Evolutionary conservation across 2,797 vertebrate genomes (phyloP).

Genomic region (Sebastes wilsoni): DNA sequence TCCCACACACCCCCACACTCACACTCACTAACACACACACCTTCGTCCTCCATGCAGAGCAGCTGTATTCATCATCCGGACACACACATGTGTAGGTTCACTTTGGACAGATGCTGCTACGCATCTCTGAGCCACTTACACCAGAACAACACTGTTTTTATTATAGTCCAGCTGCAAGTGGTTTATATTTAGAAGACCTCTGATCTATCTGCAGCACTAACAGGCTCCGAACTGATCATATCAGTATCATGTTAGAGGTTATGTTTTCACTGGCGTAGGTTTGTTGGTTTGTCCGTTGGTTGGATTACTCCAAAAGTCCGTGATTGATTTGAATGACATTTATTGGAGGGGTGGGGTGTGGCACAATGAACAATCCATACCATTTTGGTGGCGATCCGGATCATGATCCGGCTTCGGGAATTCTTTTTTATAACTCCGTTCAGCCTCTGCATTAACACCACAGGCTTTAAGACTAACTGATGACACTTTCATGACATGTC

Average conservation of each 20-base stretch:
- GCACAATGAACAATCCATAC: too few relatives aligned
- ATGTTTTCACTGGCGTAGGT: too few relatives aligned
- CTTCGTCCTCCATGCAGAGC: neutral
- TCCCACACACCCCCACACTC: neutral
- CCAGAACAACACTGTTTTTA: neutral
- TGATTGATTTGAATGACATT: too few relatives aligned
- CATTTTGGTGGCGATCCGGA: too few relatives aligned
- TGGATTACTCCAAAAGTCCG: too few relatives aligned
- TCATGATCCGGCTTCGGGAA: too few relatives aligned
- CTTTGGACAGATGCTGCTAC: neutral
- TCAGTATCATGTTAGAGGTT: neutral
- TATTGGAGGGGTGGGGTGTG: too few relatives aligned
- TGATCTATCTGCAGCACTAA: conserved; percentile 7
- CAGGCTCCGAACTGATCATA: neutral
- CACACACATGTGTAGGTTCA: conserved; percentile 5
- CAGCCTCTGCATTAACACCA: too few relatives aligned
- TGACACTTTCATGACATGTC: too few relatives aligned
- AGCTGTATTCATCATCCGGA: conserved; percentile 22
- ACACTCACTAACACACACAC: conserved; percentile 12
- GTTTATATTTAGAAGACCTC: conserved; percentile 20
- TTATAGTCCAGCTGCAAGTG: neutral
- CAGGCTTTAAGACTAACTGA: too few relatives aligned
- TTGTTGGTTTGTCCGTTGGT: too few relatives aligned
- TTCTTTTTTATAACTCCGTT: too few relatives aligned
- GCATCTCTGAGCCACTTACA: conserved; percentile 19